These are phyloP conservation scores for Coptotermes formosanus DNA, from an alignment of 1,140 invertebrate species.

Conservation along the genomic window DNA sequence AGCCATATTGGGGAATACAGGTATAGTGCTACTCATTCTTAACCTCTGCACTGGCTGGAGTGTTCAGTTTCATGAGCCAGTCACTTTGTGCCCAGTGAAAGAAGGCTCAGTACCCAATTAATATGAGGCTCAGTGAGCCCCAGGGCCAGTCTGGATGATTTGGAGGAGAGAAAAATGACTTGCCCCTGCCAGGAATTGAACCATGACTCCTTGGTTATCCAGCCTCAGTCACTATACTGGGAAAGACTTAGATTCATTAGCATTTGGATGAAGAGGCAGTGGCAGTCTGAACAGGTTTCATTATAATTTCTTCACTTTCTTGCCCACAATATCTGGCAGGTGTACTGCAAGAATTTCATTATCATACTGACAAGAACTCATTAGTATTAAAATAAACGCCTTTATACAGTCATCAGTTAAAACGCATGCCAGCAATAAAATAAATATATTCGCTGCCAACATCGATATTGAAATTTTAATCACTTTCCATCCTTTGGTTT, in stretches of 20 bases:
- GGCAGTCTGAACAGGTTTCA: slow-evolving; percentile 14
- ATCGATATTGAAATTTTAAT: slow-evolving; percentile 13
- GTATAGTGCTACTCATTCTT: too few species aligned
- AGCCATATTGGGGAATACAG: too few species aligned
- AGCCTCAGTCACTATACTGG: too few species aligned
- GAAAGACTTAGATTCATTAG: background rate
- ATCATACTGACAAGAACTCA: background rate
- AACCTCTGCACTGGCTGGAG: too few species aligned
- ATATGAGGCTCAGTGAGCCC: too few species aligned
- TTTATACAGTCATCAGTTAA: background rate
- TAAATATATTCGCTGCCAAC: background rate
- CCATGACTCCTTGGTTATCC: too few species aligned
- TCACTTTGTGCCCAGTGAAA: too few species aligned
- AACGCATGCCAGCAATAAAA: background rate
- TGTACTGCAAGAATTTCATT: background rate
- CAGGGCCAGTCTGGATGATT: too few species aligned
- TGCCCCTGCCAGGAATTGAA: too few species aligned
- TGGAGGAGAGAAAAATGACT: too few species aligned
- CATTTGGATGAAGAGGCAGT: background rate
- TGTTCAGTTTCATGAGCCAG: too few species aligned
- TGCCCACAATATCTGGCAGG: background rate
- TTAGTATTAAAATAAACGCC: background rate
- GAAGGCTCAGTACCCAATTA: too few species aligned
- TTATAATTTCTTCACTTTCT: background rate
- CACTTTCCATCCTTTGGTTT: background rate